phyloP scores from a whole-genome alignment of 2,888 invertebrate genomes.

The Lypha dubia region DNA sequence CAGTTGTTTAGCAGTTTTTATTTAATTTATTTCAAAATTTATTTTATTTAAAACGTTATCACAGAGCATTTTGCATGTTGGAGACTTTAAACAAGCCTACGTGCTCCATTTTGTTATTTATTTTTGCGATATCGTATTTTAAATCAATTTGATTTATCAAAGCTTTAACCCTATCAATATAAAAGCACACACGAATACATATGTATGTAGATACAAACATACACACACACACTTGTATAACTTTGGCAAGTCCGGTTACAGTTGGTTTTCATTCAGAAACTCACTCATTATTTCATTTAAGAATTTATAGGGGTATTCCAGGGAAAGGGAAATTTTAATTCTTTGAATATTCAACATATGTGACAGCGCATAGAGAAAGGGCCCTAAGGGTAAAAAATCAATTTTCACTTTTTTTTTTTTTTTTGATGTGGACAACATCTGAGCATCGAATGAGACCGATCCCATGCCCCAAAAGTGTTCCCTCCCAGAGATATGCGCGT shows the following conservation, averaged over 20 bases:
- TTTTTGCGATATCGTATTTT: slow-evolving; percentile 2
- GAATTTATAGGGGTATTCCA: background rate
- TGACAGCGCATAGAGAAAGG: too few species aligned
- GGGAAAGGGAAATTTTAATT: too few species aligned
- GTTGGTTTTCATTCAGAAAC: background rate
- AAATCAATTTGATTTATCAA: slow-evolving; percentile 41
- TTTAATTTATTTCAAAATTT: slow-evolving; percentile 25
- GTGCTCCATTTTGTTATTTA: slow-evolving; percentile 46
- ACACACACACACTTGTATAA: background rate
- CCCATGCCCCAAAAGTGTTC: too few species aligned
- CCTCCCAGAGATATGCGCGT: too few species aligned
- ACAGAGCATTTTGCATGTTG: slow-evolving; percentile 39
- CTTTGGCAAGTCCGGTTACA: slow-evolving; percentile 38
- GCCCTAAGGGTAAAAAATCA: too few species aligned
- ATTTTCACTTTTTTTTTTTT: too few species aligned
- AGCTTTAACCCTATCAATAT: slow-evolving; percentile 44
- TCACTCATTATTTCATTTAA: slow-evolving; percentile 11
- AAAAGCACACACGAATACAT: background rate
- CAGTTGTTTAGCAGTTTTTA: slow-evolving; percentile 27
- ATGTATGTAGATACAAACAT: too few species aligned
- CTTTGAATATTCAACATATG: too few species aligned
- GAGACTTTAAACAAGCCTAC: slow-evolving; percentile 54
- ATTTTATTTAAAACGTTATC: slow-evolving; percentile 37
- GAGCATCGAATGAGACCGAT: too few species aligned
- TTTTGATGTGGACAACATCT: too few species aligned